phyloP scores from a whole-genome alignment of 2,113 vertebrate species.

The Phocoena phocoena region DNA sequence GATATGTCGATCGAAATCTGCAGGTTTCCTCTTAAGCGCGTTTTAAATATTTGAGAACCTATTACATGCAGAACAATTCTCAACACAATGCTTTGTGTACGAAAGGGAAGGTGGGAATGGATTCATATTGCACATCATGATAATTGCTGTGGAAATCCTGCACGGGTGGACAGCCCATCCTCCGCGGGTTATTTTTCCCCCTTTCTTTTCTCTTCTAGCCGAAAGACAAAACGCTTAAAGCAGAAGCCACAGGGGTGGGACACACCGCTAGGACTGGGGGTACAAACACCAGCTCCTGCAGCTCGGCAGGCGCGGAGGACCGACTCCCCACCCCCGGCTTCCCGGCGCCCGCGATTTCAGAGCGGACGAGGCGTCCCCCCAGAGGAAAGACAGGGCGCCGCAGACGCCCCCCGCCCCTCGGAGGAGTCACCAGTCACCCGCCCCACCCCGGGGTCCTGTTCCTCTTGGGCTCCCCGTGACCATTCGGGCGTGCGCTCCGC shows the following conservation, averaged over 20 bases:
- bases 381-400: slow-evolving; percentile 49
- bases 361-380: slow-evolving; percentile 58
- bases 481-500: background rate
- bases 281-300: background rate
- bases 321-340: background rate
- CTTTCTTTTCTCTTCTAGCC: background rate
- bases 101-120: background rate
- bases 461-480: background rate
- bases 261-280: background rate
- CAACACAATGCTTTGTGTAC: slow-evolving; percentile 42
- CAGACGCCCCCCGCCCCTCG: slow-evolving; percentile 10
- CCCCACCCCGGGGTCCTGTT: background rate
- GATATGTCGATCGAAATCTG: background rate
- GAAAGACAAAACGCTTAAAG: background rate
- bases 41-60: background rate
- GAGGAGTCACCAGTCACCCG: background rate
- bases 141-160: background rate
- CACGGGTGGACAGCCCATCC: background rate
- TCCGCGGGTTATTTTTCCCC: background rate
- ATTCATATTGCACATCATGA: background rate
- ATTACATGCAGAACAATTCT: background rate
- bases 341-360: background rate
- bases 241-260: background rate
- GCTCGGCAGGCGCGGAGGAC: background rate
- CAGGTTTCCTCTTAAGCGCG: background rate